A percentile compares a stretch with the other conserved stretches of the same genome.
These are phyloP conservation scores for Olivierus martensii DNA, from an alignment of 1,140 invertebrate genomes.

Conservation along the genomic window DNA sequence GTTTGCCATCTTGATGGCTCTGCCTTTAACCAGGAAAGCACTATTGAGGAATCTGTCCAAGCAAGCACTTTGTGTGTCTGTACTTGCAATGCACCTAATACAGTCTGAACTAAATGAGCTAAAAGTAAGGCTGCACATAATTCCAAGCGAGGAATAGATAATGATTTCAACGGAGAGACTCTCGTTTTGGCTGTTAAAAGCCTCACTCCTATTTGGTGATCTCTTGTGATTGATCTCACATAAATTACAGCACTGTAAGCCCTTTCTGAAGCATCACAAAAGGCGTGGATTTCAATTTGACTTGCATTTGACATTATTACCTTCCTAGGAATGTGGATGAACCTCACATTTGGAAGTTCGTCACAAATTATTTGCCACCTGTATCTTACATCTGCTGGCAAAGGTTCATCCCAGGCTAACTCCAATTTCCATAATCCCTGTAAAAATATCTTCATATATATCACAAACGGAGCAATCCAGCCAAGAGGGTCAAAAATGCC, in stretches of 20 bases:
- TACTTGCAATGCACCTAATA: constrained; percentile 11
- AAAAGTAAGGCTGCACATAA: constrained; percentile 7
- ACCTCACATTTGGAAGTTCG: background rate
- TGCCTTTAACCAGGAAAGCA: constrained; percentile 26
- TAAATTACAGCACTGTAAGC: background rate
- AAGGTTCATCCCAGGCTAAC: constrained; percentile 26
- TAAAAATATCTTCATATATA: constrained; percentile 28
- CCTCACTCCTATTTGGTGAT: constrained; percentile 3
- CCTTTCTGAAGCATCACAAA: constrained; percentile 5
- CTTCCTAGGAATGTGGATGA: background rate
- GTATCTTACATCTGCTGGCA: constrained; percentile 13
- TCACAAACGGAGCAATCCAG: constrained; percentile 26
- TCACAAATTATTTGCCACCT: background rate
- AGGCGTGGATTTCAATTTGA: constrained; percentile 8
- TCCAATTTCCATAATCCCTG: constrained; percentile 27
- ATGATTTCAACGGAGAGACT: constrained; percentile 25
- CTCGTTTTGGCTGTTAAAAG: constrained; percentile 4
- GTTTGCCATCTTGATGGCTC: constrained; percentile 18
- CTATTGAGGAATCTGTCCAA: constrained; percentile 25
- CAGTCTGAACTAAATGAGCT: background rate
- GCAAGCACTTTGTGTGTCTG: constrained; percentile 7
- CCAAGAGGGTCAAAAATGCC: constrained; percentile 30
- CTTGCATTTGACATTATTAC: background rate
- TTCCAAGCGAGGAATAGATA: constrained; percentile 20
- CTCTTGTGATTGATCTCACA: background rate